Evolutionary conservation across 1,140 invertebrate species (phyloP).

Genomic region (Pseudomyrmex pallidus): DNA sequence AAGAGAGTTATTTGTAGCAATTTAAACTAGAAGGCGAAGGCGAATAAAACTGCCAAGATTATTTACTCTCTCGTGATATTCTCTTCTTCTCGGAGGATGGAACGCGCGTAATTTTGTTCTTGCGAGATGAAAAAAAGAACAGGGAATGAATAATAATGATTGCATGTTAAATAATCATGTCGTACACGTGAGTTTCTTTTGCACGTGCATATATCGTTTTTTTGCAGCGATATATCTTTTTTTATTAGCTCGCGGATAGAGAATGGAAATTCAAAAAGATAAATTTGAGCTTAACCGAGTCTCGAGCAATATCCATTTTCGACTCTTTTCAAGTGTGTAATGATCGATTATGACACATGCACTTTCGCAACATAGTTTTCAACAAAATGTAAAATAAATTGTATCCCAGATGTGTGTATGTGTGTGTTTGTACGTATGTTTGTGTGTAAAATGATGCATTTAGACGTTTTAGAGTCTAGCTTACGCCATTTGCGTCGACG

Average conservation of each 20-base stretch:
- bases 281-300: not conserved
- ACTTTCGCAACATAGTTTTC: not conserved
- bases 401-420: not conserved
- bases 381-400: conserved; percentile 3
- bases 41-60: conserved; percentile 26
- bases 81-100: not conserved
- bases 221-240: not conserved
- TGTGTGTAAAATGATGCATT: not conserved
- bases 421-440: too few species aligned
- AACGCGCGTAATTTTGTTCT: conserved; percentile 12
- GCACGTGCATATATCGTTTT: not conserved
- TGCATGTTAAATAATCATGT: not conserved
- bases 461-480: not conserved
- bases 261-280: not conserved
- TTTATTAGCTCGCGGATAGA: not conserved
- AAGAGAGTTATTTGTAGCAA: not conserved
- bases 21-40: not conserved
- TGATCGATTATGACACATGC: conserved; percentile 25
- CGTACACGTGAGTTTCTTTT: not conserved
- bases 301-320: not conserved
- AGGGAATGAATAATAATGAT: conserved; percentile 10
- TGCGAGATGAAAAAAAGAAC: not conserved
- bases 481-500: not conserved
- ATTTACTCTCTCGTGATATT: conserved; percentile 1
- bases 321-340: not conserved